phyloP scores from a whole-genome alignment of 2,797 vertebrate species.

The Mormyrops attenuatus region DNA sequence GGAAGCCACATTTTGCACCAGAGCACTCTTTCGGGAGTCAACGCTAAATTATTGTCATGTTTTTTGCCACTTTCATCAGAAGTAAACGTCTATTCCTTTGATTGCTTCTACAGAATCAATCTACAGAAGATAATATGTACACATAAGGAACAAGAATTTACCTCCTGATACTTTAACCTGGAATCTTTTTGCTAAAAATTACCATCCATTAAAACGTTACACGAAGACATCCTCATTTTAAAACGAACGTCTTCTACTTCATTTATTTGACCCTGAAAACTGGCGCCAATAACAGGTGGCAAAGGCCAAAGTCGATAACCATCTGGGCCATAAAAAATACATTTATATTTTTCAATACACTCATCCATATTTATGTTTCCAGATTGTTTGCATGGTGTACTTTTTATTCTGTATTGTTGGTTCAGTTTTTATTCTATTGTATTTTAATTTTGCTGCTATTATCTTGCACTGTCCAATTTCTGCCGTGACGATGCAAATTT shows the following conservation, averaged over 20 bases:
- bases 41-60: neutral
- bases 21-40: neutral
- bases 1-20: neutral
- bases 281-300: neutral
- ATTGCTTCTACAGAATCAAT: neutral
- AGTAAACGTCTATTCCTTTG: neutral
- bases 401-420: too few relatives aligned
- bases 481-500: too few relatives aligned
- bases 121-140: neutral
- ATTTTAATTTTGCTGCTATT: too few relatives aligned
- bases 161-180: neutral
- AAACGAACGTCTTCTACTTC: neutral
- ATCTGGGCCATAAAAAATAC: neutral
- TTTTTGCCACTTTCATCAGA: neutral
- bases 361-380: too few relatives aligned
- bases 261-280: neutral
- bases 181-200: neutral
- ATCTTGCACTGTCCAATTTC: too few relatives aligned
- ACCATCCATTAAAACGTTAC: neutral
- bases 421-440: too few relatives aligned
- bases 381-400: too few relatives aligned
- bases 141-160: neutral
- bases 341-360: too few relatives aligned
- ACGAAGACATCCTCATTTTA: neutral
- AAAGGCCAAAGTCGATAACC: neutral